Evolutionary conservation across 2,888 invertebrate species (phyloP), one percentile per base, ranked within the genome.

Genomic region (Crepidodera aurea): DNA sequence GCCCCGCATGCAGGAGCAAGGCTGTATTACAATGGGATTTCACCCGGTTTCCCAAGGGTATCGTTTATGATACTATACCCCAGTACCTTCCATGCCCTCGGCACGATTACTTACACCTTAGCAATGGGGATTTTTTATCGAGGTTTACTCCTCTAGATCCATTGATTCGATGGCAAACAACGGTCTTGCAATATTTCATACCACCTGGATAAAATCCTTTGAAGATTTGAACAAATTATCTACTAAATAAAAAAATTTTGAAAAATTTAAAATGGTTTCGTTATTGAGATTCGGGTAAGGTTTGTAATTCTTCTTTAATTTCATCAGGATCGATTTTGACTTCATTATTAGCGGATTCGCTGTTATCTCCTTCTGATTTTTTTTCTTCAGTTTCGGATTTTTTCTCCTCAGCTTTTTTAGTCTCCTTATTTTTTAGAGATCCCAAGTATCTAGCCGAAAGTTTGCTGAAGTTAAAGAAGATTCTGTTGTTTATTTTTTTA

Each of bases 101-200:
- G 54, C 63, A 63, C 63, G 63, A 63, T 63, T 7, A 63, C 63
- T 63, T 25, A 50, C 63, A 55, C 54, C 19, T 59, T 63, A 48
- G 50, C 39, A 63, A 42, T 55, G 63, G 63, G 63, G 63, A 55
- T 63, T 34, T 59, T 63, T 63, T 27, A 27, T 27, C 27, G 58
- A 63, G 63, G 63, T 63, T 63, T 55, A 63, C 63, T 59, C 59
- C 63, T 63, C 55, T 34, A 27, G 10, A 22, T 39, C 18, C 13
- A 1, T 8, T 13, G 10, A 8, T 48, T 15, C 1, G 15, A 27
- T 15, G n/a, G 10, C 10, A 25, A 27, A 25, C 1, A 46, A 46
- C 8, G 27, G 27, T 22, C 13, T 27, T 7, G 27, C n/a, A n/a
- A n/a, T 8, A 46, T 34, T 29, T 29, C 29, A 34, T 34, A 34